Evolutionary conservation across 2,113 vertebrate species (phyloP).

Genomic region (Himantopus leucocephalus): DNA sequence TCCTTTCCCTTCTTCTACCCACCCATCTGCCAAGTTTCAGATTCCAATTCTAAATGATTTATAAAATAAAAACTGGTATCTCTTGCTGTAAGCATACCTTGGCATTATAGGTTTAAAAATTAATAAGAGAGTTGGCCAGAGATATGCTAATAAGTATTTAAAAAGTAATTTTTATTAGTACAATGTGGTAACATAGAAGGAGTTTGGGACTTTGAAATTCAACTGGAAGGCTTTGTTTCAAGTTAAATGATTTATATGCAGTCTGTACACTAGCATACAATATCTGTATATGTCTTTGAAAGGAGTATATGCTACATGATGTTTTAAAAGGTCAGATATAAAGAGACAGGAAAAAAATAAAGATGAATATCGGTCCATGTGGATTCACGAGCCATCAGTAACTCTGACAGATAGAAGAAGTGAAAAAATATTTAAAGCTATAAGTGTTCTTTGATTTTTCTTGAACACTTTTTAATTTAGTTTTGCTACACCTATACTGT

Average conservation of each 20-base stretch:
- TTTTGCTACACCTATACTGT: neutral
- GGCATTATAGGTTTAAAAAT: neutral
- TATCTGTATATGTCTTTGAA: neutral
- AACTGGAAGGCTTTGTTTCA: neutral
- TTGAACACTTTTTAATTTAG: neutral
- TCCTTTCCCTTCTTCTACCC: neutral
- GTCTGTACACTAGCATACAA: neutral
- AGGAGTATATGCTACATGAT: neutral
- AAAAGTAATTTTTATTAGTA: neutral
- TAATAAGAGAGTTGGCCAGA: neutral
- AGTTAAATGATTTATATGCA: neutral
- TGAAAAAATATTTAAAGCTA: neutral
- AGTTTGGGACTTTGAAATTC: neutral
- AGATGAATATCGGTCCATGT: rapidly evolving
- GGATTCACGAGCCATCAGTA: neutral
- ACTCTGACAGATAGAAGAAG: neutral
- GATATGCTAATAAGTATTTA: neutral
- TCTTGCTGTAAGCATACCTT: neutral
- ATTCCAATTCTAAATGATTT: neutral
- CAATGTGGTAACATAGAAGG: neutral
- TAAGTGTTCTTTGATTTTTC: neutral
- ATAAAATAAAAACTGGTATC: neutral
- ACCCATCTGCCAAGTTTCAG: neutral
- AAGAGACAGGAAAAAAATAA: neutral
- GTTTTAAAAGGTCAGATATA: neutral